These are phyloP conservation scores for Saguinus midas DNA, from an alignment of 2,113 vertebrate species.

Conservation along the genomic window DNA sequence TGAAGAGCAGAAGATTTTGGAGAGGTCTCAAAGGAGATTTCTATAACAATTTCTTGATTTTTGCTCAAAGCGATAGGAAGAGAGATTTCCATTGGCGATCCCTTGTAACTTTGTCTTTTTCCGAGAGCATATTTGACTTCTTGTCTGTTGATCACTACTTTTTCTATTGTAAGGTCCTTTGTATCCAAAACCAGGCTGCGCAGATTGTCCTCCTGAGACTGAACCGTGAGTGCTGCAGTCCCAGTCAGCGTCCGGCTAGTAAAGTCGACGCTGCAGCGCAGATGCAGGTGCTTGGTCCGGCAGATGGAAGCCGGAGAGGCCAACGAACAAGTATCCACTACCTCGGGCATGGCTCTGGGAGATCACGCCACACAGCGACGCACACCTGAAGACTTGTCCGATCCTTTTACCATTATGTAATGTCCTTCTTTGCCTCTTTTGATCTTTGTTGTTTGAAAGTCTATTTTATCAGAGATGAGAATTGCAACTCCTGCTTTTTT, in stretches of 20 bases:
- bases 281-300: conserved; percentile 88
- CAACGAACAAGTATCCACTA: conserved; percentile 87
- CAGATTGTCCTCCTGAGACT: conserved; percentile 88
- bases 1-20: conserved; percentile 93
- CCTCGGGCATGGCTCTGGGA: conserved; percentile 77
- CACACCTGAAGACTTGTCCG: not conserved
- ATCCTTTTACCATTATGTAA: no score
- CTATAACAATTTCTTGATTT: conserved; percentile 93
- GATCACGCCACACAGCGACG: accelerated
- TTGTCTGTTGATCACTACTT: conserved; percentile 90
- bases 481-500: no score
- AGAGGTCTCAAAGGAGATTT: conserved; percentile 94
- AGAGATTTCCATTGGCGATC: conserved; percentile 89
- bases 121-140: conserved; percentile 88
- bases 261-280: conserved; percentile 89
- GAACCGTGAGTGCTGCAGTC: conserved; percentile 86
- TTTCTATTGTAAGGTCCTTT: conserved; percentile 88
- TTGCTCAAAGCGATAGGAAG: conserved; percentile 92
- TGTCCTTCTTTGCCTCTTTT: no score
- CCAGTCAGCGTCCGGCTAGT: conserved; percentile 83
- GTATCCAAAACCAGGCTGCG: conserved; percentile 93
- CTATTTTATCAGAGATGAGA: no score
- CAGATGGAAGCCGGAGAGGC: conserved; percentile 84
- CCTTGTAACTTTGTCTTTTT: conserved; percentile 92
- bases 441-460: no score